A percentile compares a stretch with the other conserved stretches of the same genome.
Conservation (phyloP, 2,797 vertebrate genomes). For the Xenops minutus region DNA sequence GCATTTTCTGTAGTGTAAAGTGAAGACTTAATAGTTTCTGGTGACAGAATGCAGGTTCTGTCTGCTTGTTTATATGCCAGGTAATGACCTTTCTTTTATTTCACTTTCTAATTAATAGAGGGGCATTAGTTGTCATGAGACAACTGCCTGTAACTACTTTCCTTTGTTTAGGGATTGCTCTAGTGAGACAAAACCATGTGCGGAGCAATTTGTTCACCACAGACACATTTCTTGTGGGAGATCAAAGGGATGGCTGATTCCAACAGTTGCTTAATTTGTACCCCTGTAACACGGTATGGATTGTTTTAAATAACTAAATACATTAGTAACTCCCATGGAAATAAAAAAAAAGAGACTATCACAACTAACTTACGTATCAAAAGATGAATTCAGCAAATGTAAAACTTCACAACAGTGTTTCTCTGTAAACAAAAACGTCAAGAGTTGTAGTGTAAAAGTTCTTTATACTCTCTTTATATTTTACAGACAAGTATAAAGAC, state of each 20-base stretch:
- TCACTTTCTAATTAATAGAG: not conserved
- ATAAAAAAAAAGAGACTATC: not conserved
- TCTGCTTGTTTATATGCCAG: not conserved
- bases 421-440: slow-evolving; percentile 42
- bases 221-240: not conserved
- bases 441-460: not conserved
- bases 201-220: not conserved
- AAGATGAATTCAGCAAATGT: not conserved
- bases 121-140: not conserved
- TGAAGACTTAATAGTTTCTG: not conserved
- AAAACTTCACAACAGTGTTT: slow-evolving; percentile 21
- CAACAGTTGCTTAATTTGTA: not conserved
- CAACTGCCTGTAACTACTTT: not conserved
- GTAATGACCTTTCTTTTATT: not conserved
- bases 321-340: not conserved
- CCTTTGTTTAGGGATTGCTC: not conserved
- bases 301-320: not conserved
- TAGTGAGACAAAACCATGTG: not conserved
- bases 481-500: not conserved
- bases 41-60: not conserved
- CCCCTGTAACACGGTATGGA: not conserved
- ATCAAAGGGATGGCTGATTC: not conserved
- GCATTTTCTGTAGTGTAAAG: not conserved
- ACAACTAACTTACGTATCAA: not conserved
- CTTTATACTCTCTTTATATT: not conserved